Evolutionary conservation across 2,797 vertebrate species (phyloP).

Genomic region (Xenops minutus): DNA sequence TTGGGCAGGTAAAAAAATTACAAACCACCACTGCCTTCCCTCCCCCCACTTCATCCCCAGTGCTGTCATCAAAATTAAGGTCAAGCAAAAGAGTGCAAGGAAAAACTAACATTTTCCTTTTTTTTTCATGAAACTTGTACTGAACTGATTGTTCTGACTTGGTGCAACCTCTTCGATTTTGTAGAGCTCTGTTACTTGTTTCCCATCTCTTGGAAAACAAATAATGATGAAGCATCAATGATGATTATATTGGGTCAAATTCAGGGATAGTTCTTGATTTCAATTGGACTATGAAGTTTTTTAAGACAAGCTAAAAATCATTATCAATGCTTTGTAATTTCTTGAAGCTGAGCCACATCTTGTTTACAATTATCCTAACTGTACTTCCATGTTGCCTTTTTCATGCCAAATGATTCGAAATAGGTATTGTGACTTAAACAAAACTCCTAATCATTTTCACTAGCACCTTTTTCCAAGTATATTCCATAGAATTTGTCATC

Average conservation of each 20-base stretch:
- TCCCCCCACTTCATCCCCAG: background rate
- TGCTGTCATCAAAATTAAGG: background rate
- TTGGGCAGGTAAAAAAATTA: background rate
- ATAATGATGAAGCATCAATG: background rate
- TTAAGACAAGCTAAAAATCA: background rate
- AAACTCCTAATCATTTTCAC: background rate
- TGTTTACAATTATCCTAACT: background rate
- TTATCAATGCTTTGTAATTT: background rate
- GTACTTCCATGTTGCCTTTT: background rate
- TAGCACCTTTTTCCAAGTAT: background rate
- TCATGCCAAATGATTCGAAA: background rate
- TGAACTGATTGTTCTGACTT: background rate
- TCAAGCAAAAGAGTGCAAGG: background rate
- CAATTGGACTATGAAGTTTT: background rate
- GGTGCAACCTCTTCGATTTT: background rate
- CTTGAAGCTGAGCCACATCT: background rate
- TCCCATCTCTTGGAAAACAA: background rate
- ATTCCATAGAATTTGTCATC: background rate
- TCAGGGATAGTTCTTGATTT: background rate
- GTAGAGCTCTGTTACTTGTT: background rate
- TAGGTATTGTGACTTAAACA: background rate
- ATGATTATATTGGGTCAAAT: background rate
- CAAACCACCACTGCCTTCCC: background rate
- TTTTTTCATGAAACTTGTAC: background rate
- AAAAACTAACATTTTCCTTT: background rate